Evolutionary conservation across 1,140 invertebrate species (phyloP).

Genomic region (Lepidotrigona ventralis): DNA sequence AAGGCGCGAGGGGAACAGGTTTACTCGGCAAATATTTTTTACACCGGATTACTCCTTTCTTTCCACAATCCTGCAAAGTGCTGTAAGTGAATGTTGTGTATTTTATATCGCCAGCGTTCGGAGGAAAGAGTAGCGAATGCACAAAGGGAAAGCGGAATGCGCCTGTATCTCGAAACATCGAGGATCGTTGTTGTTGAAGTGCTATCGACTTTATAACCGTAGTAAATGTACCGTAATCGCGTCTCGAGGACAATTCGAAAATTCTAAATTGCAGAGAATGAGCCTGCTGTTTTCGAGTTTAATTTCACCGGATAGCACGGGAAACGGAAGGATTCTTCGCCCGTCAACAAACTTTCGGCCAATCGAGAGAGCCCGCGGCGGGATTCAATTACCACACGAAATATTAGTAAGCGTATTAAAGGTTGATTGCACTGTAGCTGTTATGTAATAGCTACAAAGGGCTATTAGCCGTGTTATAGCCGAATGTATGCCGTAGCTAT

Average conservation of each 20-base stretch:
- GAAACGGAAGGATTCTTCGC: background rate
- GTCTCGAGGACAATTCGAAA: background rate
- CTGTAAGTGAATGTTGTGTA: background rate
- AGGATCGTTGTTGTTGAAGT: background rate
- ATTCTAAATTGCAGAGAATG: background rate
- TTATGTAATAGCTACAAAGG: conserved; percentile 38
- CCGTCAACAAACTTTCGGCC: conserved; percentile 12
- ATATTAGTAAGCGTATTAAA: conserved; percentile 39
- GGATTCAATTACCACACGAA: conserved; percentile 32
- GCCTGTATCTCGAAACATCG: conserved; percentile 11
- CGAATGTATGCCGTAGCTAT: conserved; percentile 17
- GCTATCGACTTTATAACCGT: background rate
- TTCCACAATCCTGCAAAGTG: background rate
- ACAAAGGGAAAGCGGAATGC: background rate
- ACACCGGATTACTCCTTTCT: conserved; percentile 19
- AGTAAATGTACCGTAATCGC: no score
- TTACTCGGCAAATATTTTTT: conserved; percentile 58
- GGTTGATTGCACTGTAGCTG: conserved; percentile 39
- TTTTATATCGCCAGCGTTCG: conserved; percentile 1
- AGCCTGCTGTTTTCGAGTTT: no score
- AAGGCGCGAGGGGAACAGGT: conserved; percentile 16
- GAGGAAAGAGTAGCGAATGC: no score
- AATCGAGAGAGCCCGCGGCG: background rate
- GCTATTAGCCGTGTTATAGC: conserved; percentile 30
- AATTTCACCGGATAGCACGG: background rate